phyloP scores from a whole-genome alignment of 2,113 vertebrate species.

The Zosterops hypoxanthus region DNA sequence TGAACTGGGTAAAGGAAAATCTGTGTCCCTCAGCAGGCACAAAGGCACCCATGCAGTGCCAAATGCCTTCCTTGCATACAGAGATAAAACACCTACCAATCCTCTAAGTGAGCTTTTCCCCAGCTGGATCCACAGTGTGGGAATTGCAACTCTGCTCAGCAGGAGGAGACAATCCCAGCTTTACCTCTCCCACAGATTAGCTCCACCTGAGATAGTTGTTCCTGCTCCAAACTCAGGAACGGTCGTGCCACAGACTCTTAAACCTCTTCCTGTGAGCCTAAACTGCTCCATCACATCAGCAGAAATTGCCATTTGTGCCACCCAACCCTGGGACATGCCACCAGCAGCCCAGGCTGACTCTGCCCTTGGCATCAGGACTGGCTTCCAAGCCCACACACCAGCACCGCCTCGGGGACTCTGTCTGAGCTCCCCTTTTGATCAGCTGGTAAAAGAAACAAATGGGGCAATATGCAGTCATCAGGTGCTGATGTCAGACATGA shows the following conservation, averaged over 20 bases:
- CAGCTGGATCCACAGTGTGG: background rate
- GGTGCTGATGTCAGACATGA: background rate
- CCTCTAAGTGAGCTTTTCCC: background rate
- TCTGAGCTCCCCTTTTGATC: background rate
- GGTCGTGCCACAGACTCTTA: background rate
- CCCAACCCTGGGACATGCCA: background rate
- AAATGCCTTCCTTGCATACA: background rate
- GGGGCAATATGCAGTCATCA: background rate
- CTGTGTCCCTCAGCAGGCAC: background rate
- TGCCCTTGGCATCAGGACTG: background rate
- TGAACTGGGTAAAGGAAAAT: background rate
- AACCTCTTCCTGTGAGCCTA: rapidly evolving
- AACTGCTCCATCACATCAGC: background rate
- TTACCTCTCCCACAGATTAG: background rate
- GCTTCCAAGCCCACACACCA: background rate
- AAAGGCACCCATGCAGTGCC: background rate
- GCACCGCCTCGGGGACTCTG: background rate
- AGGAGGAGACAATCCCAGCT: background rate
- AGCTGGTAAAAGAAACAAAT: background rate
- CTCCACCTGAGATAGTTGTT: background rate
- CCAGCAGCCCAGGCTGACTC: background rate
- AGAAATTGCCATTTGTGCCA: background rate
- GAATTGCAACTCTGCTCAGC: background rate
- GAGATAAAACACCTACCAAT: background rate
- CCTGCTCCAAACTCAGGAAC: background rate